These are phyloP conservation scores for Xenopus petersii DNA, from an alignment of 2,797 vertebrate genomes.

Conservation along the genomic window DNA sequence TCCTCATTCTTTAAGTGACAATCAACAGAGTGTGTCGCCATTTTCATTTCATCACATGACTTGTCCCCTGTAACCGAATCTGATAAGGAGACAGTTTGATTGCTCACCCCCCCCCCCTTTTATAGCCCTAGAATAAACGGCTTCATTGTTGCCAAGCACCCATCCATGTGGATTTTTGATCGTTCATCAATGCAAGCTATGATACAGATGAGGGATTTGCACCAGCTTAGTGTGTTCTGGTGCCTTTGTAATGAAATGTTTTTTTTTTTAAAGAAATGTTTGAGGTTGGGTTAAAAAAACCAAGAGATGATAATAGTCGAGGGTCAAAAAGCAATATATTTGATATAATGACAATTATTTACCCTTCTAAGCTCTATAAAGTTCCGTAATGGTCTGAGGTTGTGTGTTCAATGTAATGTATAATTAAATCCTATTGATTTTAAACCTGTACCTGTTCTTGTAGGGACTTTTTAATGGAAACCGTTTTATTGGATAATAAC, in stretches of 20 bases:
- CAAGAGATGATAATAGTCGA: too few relatives aligned
- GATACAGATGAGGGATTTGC: constrained; percentile 5
- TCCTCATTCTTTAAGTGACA: constrained; percentile 33
- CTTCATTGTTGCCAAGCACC: constrained; percentile 42
- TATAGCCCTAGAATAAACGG: constrained; percentile 39
- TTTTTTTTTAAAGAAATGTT: background rate
- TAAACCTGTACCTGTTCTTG: too few relatives aligned
- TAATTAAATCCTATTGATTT: too few relatives aligned
- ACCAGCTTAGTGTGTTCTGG: background rate
- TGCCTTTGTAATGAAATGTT: constrained; percentile 10
- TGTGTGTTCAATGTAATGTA: too few relatives aligned
- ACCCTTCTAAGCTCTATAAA: too few relatives aligned
- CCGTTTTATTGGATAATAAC: too few relatives aligned
- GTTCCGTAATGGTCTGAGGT: too few relatives aligned
- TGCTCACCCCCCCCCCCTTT: constrained; percentile 25
- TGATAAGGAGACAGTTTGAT: constrained; percentile 47
- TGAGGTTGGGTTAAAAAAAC: too few relatives aligned
- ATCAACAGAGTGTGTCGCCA: constrained; percentile 26
- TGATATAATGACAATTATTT: too few relatives aligned
- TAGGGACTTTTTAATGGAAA: too few relatives aligned
- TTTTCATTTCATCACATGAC: constrained; percentile 34
- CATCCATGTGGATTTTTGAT: constrained; percentile 41
- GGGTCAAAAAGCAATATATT: too few relatives aligned
- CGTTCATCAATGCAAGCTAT: constrained; percentile 34
- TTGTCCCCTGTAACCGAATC: constrained; percentile 42